Evolutionary conservation across 2,113 vertebrate species (phyloP), one percentile per base, ranked within the genome.

Genomic region (Zeus faber): DNA sequence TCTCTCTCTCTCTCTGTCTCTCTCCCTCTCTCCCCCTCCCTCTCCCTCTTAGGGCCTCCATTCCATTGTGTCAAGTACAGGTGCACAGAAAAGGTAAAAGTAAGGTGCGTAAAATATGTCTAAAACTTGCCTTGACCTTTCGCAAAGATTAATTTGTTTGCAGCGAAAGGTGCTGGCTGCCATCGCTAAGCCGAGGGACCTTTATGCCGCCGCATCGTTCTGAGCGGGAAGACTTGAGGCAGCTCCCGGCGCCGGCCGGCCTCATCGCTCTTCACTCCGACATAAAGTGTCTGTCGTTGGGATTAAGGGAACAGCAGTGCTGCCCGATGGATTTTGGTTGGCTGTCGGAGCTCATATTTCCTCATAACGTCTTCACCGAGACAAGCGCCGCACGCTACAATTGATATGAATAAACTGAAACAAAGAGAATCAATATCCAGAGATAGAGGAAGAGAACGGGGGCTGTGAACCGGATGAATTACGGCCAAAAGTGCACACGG

Each of bases 141-240:
- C 93, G 72, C 33, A 92, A 93, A 95, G 92, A 98, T 95, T 91
- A 90, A 95, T 96, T 94, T 94, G 92, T 96, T 94, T 94, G 91
- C 91, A 89, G 89, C 92, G 91, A 93, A 79, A 91, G 53, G 77
- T 72, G 89, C 82, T 58, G 67, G 90, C 90, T 93, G 92, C 95
- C 92, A 93, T 84, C 76, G 39, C 84, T 88, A 87, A 92, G 86
- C 86, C 88, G 85, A 81, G 85, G 94, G 94, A 95, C 95, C 93
- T 96, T 97, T 91, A 89, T 82, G 75, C 86, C 87, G 85, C 79
- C 70, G 70, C 86, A 85, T 91, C 82, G 86, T 85, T 84, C 86
- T 85, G 87, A 88, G 83, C 88, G 85, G 76, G 83, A 88, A 89
- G 87, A 91, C 91, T 86, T 41, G 67, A 91, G 77, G 91, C 89